Base-by-base conservation (phyloP, 2,888 invertebrate genomes). In the Pseudeuparius sepicola region DNA sequence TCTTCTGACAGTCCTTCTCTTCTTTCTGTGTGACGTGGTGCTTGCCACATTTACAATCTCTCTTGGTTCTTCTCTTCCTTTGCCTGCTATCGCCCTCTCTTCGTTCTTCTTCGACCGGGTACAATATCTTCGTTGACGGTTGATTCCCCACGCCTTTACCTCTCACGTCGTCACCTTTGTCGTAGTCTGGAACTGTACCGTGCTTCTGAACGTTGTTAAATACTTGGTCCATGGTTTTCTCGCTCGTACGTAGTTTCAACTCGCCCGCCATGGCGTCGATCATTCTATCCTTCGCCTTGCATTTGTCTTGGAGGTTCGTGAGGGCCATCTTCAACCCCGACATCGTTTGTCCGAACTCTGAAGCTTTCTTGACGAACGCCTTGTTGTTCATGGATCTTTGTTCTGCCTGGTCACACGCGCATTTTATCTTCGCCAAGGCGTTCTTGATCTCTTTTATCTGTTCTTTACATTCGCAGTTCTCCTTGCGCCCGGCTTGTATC, bases 241-340 rank as follows among this genome's bases (percentile, higher is more conserved):
- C 46, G 28, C 39, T 42, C 4, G 52, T 48, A 3, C 55, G 46
- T 26, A 44, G 25, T 27, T 49, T 46, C 15, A 60, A 42, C 35
- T 60, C 56, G 3, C 52, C 45, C 9, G 55, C 53, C 52, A 60
- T 54, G 1, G 50, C 52, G 4, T 52, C 49, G 31, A 60, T 60
- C 50, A 60, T 50, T 15, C 44, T 46, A 43, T 60, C 61, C 37
- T 60, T 60, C 3, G 53, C 51, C 31, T 48, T 51, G 36, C 59
- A 59, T 37, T 60, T 59, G 14, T 52, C 46, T 38, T 57, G 54
- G 12, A 60, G 41, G 18, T 49, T 51, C 4, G 43, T 40, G 23
- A 60, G 39, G 6, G 58, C 54, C 39, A 57, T 37, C 36, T 58
- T 53, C 23, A 61, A 37, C 6, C 53, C 54, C 1, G 53, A 53